Conservation (phyloP, 2,113 vertebrate genomes). For the Melanocharis versteri region DNA sequence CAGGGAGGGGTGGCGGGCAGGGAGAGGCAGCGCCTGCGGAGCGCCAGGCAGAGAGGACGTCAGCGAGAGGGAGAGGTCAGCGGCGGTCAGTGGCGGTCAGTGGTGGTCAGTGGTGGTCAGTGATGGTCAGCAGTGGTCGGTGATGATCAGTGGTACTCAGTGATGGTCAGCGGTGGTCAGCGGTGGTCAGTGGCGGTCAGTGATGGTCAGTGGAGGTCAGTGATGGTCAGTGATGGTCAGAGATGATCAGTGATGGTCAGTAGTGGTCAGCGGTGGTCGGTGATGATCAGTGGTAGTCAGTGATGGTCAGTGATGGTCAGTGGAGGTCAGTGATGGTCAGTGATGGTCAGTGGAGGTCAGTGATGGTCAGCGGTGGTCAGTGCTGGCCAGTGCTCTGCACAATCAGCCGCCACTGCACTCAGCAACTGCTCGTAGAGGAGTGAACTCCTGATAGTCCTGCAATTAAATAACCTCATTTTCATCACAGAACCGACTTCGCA, state of each 20-base stretch:
- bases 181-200: neutral
- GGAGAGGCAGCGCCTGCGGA: rapidly evolving
- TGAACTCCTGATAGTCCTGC: neutral
- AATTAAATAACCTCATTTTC: neutral
- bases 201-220: rapidly evolving
- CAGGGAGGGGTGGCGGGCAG: rapidly evolving
- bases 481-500: neutral
- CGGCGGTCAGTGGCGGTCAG: neutral
- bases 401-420: rapidly evolving
- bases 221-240: neutral
- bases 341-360: neutral
- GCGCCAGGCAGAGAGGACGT: rapidly evolving
- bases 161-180: neutral
- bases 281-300: rapidly evolving
- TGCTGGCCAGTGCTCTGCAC: rapidly evolving
- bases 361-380: rapidly evolving
- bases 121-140: neutral
- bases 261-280: rapidly evolving
- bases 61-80: neutral
- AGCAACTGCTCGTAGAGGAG: neutral
- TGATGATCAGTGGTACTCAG: rapidly evolving
- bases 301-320: rapidly evolving
- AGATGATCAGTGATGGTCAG: rapidly evolving
- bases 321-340: rapidly evolving
- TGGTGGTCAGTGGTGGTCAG: rapidly evolving